Conservation (phyloP, 2,888 invertebrate genomes). For the Eristalis pertinax region DNA sequence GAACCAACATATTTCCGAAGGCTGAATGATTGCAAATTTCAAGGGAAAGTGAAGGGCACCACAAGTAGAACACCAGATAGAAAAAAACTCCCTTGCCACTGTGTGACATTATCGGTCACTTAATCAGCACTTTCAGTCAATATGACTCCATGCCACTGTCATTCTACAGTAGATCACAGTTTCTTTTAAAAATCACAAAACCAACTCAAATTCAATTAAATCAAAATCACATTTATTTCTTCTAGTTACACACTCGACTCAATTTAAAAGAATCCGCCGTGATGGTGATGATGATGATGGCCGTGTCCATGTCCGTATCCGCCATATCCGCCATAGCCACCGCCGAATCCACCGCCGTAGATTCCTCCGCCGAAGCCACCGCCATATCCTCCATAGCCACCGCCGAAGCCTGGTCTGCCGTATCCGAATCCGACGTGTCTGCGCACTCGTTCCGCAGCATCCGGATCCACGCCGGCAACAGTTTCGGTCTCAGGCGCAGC, state of each 20-base stretch:
- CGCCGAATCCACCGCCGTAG: slow-evolving; percentile 3
- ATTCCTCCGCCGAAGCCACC: slow-evolving; percentile 26
- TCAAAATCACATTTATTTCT: not conserved
- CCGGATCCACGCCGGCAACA: not conserved
- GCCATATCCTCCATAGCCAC: slow-evolving; percentile 34
- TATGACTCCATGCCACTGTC: too few relatives aligned
- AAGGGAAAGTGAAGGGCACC: too few relatives aligned
- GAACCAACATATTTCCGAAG: too few relatives aligned
- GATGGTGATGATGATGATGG: not conserved
- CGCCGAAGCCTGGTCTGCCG: slow-evolving; percentile 36
- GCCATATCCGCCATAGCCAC: slow-evolving; percentile 8
- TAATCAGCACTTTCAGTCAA: too few relatives aligned
- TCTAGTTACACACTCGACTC: not conserved
- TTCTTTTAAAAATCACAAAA: not conserved
- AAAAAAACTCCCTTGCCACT: too few relatives aligned
- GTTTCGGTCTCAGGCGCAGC: slow-evolving; percentile 6
- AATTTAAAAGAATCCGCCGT: not conserved
- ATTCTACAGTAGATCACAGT: too few relatives aligned
- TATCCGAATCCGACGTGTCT: slow-evolving; percentile 30
- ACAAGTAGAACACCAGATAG: too few relatives aligned
- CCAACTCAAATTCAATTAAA: not conserved
- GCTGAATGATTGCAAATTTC: too few relatives aligned
- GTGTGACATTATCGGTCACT: too few relatives aligned
- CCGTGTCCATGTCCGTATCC: not conserved
- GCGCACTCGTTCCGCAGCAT: slow-evolving; percentile 39